Percentiles rank a stretch among this genome's conserved stretches.
Evolutionary conservation across 2,113 vertebrate genomes (phyloP).

Genomic region (Rhea americana): DNA sequence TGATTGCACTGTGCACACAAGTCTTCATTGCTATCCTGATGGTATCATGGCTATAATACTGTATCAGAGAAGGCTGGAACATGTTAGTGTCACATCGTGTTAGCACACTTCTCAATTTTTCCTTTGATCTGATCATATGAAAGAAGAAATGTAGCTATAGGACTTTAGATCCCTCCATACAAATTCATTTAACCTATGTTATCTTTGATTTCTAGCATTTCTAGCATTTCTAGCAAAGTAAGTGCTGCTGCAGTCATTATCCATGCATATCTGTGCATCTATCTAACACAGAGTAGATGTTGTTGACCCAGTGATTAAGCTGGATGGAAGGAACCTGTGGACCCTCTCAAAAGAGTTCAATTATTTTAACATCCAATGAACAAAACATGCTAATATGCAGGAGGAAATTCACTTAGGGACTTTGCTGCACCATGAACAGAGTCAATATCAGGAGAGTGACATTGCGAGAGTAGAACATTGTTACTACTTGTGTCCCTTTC

Average conservation of each 20-base stretch:
- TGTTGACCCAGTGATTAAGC: neutral
- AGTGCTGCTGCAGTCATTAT: neutral
- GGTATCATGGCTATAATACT: neutral
- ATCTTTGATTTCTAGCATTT: no score
- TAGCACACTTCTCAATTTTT: neutral
- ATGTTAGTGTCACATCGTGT: neutral
- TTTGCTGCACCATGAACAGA: neutral
- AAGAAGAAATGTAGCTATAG: neutral
- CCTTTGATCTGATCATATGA: neutral
- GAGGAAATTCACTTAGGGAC: neutral
- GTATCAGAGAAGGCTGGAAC: neutral
- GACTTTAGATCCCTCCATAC: neutral
- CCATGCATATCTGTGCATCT: neutral
- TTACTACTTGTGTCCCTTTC: neutral
- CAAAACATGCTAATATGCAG: neutral
- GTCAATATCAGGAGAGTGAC: neutral
- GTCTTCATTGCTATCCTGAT: neutral
- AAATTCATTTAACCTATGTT: neutral
- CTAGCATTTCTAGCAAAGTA: neutral
- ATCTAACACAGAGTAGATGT: neutral
- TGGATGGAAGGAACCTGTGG: neutral
- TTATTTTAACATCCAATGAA: neutral
- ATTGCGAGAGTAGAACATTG: neutral
- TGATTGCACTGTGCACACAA: neutral
- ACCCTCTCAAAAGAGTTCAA: neutral